Evolutionary conservation across 2,888 invertebrate genomes (phyloP).

Genomic region (Ectobius pallidus): DNA sequence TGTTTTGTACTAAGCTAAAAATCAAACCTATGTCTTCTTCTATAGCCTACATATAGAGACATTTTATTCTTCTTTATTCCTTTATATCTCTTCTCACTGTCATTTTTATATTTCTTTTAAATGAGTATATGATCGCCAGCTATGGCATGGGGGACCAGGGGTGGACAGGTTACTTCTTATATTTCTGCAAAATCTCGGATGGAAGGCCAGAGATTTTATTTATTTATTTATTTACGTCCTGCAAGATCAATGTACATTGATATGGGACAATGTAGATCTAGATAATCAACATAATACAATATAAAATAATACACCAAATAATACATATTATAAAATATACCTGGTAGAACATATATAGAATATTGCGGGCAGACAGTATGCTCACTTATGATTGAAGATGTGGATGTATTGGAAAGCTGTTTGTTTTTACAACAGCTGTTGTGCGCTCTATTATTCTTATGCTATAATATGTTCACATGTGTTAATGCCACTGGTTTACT

Average conservation of each 20-base stretch:
- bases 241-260: too few relatives aligned
- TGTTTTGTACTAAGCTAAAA: too few relatives aligned
- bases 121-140: background rate
- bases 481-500: too few relatives aligned
- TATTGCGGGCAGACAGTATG: background rate
- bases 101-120: background rate
- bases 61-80: conserved; percentile 6
- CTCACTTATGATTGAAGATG: background rate
- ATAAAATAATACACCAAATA: too few relatives aligned
- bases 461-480: background rate
- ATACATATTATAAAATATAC: background rate
- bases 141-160: background rate
- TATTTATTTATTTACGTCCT: background rate
- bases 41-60: background rate
- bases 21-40: background rate
- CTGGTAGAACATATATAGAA: background rate
- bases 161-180: background rate
- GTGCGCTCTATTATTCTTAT: background rate
- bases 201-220: background rate
- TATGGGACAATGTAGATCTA: too few relatives aligned
- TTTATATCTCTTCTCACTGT: conserved; percentile 17
- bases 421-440: background rate
- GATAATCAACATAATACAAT: too few relatives aligned
- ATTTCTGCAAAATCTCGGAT: background rate
- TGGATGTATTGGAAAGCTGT: background rate